Conservation (phyloP, 1,140 invertebrate genomes). For the Arion vulgaris region DNA sequence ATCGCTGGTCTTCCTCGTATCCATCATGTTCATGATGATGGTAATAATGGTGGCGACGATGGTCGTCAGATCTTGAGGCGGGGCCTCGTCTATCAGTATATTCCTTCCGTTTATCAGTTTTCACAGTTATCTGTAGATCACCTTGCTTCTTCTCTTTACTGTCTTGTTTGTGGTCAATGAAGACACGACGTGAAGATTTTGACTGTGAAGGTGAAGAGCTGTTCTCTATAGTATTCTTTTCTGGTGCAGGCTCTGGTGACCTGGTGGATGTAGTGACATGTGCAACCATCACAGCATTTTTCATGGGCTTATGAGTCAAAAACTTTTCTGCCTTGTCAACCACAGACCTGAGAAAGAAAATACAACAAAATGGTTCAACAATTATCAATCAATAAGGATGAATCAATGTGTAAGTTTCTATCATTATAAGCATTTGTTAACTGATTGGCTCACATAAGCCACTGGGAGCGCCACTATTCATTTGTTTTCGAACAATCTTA, state of each 20-base stretch:
- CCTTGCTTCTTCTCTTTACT: slow-evolving; percentile 40
- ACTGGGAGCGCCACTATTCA: no score
- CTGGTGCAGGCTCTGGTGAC: slow-evolving; percentile 32
- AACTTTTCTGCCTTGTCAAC: slow-evolving; percentile 65
- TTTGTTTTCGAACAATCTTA: no score
- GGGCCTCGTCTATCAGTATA: neutral
- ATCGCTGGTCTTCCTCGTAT: slow-evolving; percentile 25
- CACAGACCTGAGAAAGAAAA: slow-evolving; percentile 53
- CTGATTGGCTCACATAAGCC: no score
- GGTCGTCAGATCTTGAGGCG: neutral
- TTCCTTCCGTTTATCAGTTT: slow-evolving; percentile 21
- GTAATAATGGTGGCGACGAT: slow-evolving; percentile 9
- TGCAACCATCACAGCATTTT: slow-evolving; percentile 44
- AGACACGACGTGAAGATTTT: slow-evolving; percentile 44
- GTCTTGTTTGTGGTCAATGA: slow-evolving; percentile 44
- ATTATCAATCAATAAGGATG: neutral
- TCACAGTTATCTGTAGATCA: slow-evolving; percentile 54
- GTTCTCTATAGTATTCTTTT: neutral
- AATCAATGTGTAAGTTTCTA: neutral
- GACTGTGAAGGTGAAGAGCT: neutral
- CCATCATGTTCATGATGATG: slow-evolving; percentile 29
- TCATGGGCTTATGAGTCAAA: slow-evolving; percentile 56
- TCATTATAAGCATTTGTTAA: no score
- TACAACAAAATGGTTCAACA: neutral
- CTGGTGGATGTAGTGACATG: slow-evolving; percentile 38